Conservation (phyloP, 37 sponge, comb jelly and placozoan genomes). For the Haliclona indistincta region DNA sequence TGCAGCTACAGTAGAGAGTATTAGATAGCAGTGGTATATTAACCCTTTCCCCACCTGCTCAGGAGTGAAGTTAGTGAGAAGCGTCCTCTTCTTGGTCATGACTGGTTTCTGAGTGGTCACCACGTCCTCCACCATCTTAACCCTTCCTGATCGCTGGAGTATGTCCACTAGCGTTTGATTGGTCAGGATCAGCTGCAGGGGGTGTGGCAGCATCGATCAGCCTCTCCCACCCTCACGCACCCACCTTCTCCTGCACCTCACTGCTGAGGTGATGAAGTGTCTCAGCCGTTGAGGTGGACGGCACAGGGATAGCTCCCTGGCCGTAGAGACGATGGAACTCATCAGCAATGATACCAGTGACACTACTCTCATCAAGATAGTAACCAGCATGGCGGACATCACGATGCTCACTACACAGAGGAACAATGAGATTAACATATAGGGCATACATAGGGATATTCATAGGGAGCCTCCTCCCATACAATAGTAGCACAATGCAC, state of each 20-base stretch:
- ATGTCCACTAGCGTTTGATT: slow-evolving; percentile 39
- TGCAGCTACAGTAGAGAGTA: too few species aligned
- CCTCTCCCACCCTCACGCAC: neutral
- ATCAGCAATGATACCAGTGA: neutral
- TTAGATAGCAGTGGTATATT: too few species aligned
- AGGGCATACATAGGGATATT: too few species aligned
- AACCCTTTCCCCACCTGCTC: too few species aligned
- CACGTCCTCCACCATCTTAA: neutral
- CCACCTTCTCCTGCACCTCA: slow-evolving; percentile 43
- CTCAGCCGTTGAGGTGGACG: slow-evolving; percentile 23
- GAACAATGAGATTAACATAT: too few species aligned
- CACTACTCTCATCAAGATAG: slow-evolving; percentile 39
- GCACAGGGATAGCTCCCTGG: slow-evolving; percentile 46
- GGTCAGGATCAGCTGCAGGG: slow-evolving; percentile 11
- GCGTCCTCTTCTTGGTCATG: neutral
- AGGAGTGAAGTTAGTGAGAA: neutral
- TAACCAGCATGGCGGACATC: slow-evolving; percentile 42
- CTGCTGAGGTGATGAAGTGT: slow-evolving; percentile 18
- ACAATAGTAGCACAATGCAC: too few species aligned
- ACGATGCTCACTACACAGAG: slow-evolving; percentile 4
- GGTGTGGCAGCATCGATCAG: neutral
- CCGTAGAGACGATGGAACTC: slow-evolving; percentile 33
- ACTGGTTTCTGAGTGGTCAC: neutral
- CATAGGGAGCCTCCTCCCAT: too few species aligned
- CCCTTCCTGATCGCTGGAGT: slow-evolving; percentile 30